These are phyloP conservation scores for Nysson spinosus DNA, from an alignment of 2,888 invertebrate genomes.

Conservation along the genomic window DNA sequence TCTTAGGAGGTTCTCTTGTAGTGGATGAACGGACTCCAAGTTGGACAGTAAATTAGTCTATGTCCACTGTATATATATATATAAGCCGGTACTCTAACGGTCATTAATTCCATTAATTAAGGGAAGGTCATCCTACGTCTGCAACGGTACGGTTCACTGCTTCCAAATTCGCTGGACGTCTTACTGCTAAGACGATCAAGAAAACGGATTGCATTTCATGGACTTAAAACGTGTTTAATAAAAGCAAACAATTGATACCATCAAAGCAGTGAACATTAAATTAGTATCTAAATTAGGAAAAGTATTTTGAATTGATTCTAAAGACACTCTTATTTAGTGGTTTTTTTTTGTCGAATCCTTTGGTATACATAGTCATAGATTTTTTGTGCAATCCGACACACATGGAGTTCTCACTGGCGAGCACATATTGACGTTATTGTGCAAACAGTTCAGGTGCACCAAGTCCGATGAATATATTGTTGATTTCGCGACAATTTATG, in stretches of 20 bases:
- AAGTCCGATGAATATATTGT: conserved; percentile 69
- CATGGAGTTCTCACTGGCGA: conserved; percentile 42
- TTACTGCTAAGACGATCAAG: conserved; percentile 12
- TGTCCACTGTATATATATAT: conserved; percentile 50
- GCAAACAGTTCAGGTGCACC: conserved; percentile 53
- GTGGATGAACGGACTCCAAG: conserved; percentile 52
- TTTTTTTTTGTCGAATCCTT: background rate
- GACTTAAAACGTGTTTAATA: too few relatives aligned
- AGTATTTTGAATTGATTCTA: too few relatives aligned
- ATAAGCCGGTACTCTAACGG: conserved; percentile 57
- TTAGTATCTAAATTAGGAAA: too few relatives aligned
- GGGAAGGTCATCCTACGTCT: conserved; percentile 45
- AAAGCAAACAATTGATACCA: background rate
- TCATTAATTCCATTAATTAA: conserved; percentile 70
- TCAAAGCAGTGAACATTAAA: background rate
- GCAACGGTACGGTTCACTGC: conserved; percentile 47
- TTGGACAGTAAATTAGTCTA: conserved; percentile 56
- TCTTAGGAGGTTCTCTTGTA: conserved; percentile 38
- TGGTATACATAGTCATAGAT: background rate
- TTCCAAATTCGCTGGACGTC: conserved; percentile 49
- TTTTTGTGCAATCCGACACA: conserved; percentile 31
- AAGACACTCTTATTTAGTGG: background rate
- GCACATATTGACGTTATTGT: conserved; percentile 60
- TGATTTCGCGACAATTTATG: conserved; percentile 70
- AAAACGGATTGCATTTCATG: background rate